Conservation (phyloP, 2,888 invertebrate species). For the Deladenus siricidicola region DNA sequence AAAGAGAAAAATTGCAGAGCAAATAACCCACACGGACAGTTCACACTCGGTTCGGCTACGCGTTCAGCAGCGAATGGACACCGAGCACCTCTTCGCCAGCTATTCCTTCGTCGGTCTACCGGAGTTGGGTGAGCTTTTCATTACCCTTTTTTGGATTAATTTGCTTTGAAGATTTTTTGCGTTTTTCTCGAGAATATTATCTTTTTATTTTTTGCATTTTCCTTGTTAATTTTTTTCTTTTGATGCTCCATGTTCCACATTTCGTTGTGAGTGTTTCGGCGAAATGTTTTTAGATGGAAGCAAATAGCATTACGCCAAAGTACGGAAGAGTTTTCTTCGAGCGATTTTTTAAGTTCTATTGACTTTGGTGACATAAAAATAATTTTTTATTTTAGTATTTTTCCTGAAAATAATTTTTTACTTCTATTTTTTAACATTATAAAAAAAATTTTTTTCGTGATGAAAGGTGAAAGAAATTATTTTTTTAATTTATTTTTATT, state of each 20-base stretch:
- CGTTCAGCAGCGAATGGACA: conserved; percentile 14
- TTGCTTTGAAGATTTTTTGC: neutral
- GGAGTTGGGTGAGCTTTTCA: conserved; percentile 11
- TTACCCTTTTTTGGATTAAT: neutral
- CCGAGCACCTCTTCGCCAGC: conserved; percentile 14
- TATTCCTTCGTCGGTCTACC: conserved; percentile 16
- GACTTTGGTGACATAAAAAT: neutral
- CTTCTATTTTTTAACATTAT: neutral
- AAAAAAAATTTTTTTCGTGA: neutral
- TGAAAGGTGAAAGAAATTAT: neutral
- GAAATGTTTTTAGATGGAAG: neutral
- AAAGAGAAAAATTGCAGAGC: conserved; percentile 2
- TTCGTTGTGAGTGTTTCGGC: neutral
- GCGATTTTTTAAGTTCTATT: neutral
- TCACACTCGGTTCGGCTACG: conserved; percentile 7
- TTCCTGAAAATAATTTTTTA: too few relatives aligned
- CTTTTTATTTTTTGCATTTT: neutral
- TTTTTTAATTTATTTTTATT: conserved; percentile 2
- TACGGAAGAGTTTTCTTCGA: neutral
- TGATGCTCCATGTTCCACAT: conserved; percentile 1
- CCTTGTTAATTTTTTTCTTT: neutral
- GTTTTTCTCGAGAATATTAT: neutral
- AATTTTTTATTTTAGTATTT: too few relatives aligned
- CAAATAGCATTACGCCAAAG: neutral
- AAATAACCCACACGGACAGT: conserved; percentile 2